Evolutionary conservation across 2,113 vertebrate genomes (phyloP).

Genomic region (Gobio gobio): DNA sequence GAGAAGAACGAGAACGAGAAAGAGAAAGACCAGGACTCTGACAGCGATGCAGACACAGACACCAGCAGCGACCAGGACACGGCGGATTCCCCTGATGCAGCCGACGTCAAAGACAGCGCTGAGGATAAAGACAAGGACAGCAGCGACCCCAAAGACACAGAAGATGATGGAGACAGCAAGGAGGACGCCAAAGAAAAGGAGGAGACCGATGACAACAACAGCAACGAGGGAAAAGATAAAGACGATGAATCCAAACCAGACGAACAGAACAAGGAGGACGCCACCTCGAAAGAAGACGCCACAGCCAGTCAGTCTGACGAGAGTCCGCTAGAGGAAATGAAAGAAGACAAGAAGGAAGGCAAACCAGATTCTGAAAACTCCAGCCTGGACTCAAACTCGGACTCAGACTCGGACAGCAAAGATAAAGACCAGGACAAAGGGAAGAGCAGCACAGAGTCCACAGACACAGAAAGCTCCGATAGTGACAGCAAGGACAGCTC

Average conservation of each 20-base stretch:
- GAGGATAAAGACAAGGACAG: conserved; percentile 21
- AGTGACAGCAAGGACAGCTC: conserved; percentile 47
- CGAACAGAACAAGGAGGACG: conserved; percentile 25
- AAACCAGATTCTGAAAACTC: conserved; percentile 15
- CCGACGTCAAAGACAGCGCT: conserved; percentile 33
- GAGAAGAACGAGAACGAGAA: conserved; percentile 31
- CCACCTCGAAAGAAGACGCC: not conserved
- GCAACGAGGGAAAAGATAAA: conserved; percentile 7
- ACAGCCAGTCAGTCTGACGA: conserved; percentile 30
- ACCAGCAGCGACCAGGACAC: conserved; percentile 29
- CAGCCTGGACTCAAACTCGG: not conserved
- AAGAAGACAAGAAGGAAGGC: conserved; percentile 25
- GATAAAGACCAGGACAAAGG: conserved; percentile 45
- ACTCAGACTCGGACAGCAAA: conserved; percentile 9
- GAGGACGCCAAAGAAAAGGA: conserved; percentile 21
- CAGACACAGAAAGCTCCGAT: conserved; percentile 45
- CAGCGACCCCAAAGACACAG: not conserved
- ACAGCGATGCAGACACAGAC: not conserved
- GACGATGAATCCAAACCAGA: conserved; percentile 18
- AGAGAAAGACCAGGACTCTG: conserved; percentile 8
- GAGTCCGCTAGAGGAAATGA: not conserved
- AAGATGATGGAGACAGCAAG: conserved; percentile 24
- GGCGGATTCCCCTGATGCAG: conserved; percentile 28
- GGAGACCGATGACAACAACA: not conserved
- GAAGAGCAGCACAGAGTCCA: conserved; percentile 38